Evolutionary conservation across 2,888 invertebrate species (phyloP).

Genomic region (Eutolmus rufibarbis): DNA sequence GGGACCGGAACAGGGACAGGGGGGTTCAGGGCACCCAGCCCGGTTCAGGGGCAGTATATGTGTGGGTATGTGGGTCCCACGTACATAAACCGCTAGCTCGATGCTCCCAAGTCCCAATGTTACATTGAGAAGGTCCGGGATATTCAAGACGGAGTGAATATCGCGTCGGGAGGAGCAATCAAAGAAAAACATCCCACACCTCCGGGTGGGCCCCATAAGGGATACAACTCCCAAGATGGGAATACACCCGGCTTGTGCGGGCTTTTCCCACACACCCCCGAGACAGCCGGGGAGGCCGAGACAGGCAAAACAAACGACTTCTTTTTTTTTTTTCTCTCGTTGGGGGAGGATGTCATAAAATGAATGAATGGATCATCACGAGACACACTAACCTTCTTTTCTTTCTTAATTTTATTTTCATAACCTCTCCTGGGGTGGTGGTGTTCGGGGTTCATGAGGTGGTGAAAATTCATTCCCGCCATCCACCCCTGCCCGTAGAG

Average conservation of each 20-base stretch:
- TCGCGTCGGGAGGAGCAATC: constrained; percentile 45
- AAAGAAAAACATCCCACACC: constrained; percentile 44
- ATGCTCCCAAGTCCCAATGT: constrained; percentile 10
- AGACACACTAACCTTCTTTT: constrained; percentile 50
- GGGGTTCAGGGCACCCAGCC: not conserved
- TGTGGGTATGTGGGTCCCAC: constrained; percentile 4
- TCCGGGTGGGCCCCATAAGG: not conserved
- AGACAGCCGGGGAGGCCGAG: constrained; percentile 26
- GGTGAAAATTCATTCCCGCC: not conserved
- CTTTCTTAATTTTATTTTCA: constrained; percentile 49
- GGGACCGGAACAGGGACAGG: too few species aligned
- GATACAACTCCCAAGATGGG: constrained; percentile 17
- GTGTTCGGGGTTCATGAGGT: not conserved
- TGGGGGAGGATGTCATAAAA: constrained; percentile 47
- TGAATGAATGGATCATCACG: constrained; percentile 50
- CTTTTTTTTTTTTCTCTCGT: constrained; percentile 15
- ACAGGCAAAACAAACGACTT: constrained; percentile 47
- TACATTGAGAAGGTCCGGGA: constrained; percentile 51
- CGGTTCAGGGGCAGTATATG: not conserved
- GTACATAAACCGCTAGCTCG: not conserved
- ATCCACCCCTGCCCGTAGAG: not conserved
- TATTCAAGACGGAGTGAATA: constrained; percentile 46
- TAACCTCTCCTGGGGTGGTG: constrained; percentile 34
- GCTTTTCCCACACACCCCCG: constrained; percentile 18
- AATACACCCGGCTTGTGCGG: not conserved